These are phyloP conservation scores for Gonatopus flavifemur DNA, from an alignment of 1,140 invertebrate genomes.

Conservation along the genomic window DNA sequence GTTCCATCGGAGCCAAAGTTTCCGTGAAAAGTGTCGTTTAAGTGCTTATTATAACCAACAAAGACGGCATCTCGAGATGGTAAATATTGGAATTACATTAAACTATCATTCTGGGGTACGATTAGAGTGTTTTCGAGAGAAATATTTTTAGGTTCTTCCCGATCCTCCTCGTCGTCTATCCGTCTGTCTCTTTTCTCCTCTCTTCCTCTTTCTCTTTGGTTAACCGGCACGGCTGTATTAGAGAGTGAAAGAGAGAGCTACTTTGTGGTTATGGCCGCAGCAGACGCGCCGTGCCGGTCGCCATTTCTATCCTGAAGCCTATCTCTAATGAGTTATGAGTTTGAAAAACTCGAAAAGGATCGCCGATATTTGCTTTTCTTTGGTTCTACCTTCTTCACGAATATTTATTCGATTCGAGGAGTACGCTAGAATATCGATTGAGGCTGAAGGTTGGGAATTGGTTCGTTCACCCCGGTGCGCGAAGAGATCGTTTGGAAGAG, in stretches of 20 bases:
- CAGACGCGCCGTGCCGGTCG: conserved; percentile 53
- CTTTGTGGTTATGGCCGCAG: conserved; percentile 37
- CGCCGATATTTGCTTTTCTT: too few species aligned
- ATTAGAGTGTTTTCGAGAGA: too few species aligned
- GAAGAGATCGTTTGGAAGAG: too few species aligned
- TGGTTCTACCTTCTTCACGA: too few species aligned
- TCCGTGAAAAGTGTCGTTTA: conserved; percentile 33
- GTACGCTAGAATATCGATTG: too few species aligned
- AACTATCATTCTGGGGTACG: conserved; percentile 10
- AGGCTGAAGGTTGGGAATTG: too few species aligned
- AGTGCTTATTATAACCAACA: conserved; percentile 23
- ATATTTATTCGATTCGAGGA: too few species aligned
- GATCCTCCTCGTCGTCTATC: not conserved
- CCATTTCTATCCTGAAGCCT: conserved; percentile 52
- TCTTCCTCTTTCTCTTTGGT: too few species aligned
- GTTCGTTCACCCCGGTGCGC: too few species aligned
- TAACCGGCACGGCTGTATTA: not conserved
- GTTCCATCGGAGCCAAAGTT: conserved; percentile 26
- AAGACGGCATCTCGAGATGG: conserved; percentile 27
- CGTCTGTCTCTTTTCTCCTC: too few species aligned
- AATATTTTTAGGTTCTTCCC: not conserved
- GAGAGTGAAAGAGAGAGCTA: conserved; percentile 3
- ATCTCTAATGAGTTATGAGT: too few species aligned
- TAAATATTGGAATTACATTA: conserved; percentile 27
- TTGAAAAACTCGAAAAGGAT: too few species aligned